Percentiles rank a stretch among this genome's conserved stretches.
Conservation (phyloP, 2,888 invertebrate genomes). For the Stenolophus ochropezus region DNA sequence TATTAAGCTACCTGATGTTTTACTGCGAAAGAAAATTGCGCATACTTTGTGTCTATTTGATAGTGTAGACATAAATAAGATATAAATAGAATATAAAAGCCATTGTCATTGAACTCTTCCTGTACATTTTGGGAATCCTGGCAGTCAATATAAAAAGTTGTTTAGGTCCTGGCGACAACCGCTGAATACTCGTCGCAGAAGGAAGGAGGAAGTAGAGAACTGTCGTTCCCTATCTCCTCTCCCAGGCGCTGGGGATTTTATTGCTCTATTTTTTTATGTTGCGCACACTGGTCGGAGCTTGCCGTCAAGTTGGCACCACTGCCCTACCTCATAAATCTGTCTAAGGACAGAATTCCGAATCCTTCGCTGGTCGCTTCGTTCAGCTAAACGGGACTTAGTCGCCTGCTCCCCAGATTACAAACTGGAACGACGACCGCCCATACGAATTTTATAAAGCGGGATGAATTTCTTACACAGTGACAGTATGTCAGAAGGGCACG, state of each 20-base stretch:
- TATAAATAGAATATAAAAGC: background rate
- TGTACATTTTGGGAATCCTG: slow-evolving; percentile 12
- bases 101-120: background rate
- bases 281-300: slow-evolving; percentile 62
- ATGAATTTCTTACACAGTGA: too few relatives aligned
- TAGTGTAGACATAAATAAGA: background rate
- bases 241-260: slow-evolving; percentile 62
- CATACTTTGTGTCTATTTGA: background rate
- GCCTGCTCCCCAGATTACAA: background rate
- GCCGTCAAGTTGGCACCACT: slow-evolving; percentile 69
- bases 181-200: slow-evolving; percentile 21
- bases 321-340: slow-evolving; percentile 68
- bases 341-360: slow-evolving; percentile 63
- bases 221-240: slow-evolving; percentile 24
- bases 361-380: slow-evolving; percentile 62
- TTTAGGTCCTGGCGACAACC: slow-evolving; percentile 44
- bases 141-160: slow-evolving; percentile 48
- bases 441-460: background rate
- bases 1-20: too few relatives aligned
- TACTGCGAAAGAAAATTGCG: too few relatives aligned
- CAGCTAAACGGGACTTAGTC: slow-evolving; percentile 34
- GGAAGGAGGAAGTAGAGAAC: background rate
- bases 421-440: background rate
- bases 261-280: slow-evolving; percentile 67
- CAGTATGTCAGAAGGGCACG: too few relatives aligned